Evolutionary conservation across 2,113 vertebrate genomes (phyloP).

Genomic region (Oxyura jamaicensis): DNA sequence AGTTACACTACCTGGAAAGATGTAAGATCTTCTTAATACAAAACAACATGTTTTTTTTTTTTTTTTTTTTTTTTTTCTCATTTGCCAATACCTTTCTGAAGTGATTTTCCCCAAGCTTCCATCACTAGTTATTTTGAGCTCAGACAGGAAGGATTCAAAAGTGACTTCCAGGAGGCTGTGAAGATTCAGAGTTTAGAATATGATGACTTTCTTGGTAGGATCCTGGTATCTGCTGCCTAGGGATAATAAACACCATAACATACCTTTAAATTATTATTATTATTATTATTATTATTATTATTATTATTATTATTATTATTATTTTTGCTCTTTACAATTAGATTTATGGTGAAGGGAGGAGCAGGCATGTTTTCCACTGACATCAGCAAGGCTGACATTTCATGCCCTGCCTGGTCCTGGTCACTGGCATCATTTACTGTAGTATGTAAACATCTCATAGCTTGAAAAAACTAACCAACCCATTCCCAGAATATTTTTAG

Average conservation of each 20-base stretch:
- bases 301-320: too few relatives aligned
- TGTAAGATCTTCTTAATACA: neutral
- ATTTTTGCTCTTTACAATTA: neutral
- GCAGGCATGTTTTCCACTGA: neutral
- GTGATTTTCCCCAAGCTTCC: neutral
- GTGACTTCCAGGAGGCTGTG: neutral
- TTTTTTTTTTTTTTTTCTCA: neutral
- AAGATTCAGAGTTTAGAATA: neutral
- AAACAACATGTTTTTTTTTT: neutral
- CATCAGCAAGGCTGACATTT: neutral
- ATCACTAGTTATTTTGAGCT: neutral
- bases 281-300: too few relatives aligned
- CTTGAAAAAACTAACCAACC: neutral
- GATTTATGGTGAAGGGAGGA: neutral
- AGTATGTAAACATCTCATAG: neutral
- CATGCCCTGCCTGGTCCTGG: neutral
- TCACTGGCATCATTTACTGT: neutral
- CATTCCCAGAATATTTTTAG: neutral
- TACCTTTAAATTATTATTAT: neutral
- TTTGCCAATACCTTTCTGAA: neutral
- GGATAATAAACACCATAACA: fast-evolving
- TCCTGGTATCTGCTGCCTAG: neutral
- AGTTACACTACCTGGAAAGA: neutral
- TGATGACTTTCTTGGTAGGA: neutral
- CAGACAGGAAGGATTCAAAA: neutral